These are phyloP conservation scores for Caenorhabditis zanzibari DNA, from an alignment of 2,888 invertebrate genomes.

Conservation along the genomic window DNA sequence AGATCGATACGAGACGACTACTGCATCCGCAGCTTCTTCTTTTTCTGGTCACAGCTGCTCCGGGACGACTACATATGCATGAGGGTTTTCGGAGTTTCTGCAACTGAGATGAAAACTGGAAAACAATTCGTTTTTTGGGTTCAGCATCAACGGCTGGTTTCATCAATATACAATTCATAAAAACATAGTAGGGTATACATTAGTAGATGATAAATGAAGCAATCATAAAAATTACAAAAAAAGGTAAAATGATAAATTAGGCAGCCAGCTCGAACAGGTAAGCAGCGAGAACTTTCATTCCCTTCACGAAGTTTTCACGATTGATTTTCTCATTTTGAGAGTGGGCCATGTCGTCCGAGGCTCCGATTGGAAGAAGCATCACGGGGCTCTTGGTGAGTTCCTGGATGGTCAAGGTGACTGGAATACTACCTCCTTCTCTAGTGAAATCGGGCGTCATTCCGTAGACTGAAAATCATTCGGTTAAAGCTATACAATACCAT, in stretches of 20 bases:
- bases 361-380: conserved; percentile 94
- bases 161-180: conserved; percentile 39
- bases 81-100: conserved; percentile 46
- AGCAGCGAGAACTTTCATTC: conserved; percentile 80
- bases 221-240: conserved; percentile 6
- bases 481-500: neutral
- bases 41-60: conserved; percentile 41
- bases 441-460: conserved; percentile 94
- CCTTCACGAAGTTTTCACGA: conserved; percentile 84
- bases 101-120: conserved; percentile 39
- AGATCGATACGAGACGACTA: conserved; percentile 51
- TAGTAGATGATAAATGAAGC: conserved; percentile 1
- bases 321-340: conserved; percentile 99
- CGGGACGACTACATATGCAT: conserved; percentile 59
- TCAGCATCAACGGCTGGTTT: neutral
- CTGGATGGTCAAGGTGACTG: conserved; percentile 92
- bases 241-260: conserved; percentile 36
- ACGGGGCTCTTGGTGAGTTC: conserved; percentile 89
- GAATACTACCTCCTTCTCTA: conserved; percentile 97
- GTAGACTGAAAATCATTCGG: conserved; percentile 87
- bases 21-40: conserved; percentile 58
- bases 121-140: conserved; percentile 37
- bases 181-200: conserved; percentile 12
- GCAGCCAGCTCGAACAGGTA: conserved; percentile 79
- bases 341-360: conserved; percentile 97